Conservation (phyloP, 2,113 vertebrate species). For the Donacobius atricapilla region DNA sequence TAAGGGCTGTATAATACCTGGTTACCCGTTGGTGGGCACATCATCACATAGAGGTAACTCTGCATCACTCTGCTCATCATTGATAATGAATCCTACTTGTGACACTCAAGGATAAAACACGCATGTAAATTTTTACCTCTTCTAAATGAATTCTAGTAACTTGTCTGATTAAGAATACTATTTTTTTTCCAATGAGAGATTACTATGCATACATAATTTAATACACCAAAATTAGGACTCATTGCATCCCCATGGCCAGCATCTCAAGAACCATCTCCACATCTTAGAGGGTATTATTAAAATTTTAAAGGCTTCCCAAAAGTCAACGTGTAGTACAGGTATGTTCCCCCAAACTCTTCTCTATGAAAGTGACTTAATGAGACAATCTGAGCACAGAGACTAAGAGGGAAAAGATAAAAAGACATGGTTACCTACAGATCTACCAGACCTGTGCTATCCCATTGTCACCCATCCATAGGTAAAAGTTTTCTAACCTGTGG, state of each 20-base stretch:
- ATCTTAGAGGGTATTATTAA: background rate
- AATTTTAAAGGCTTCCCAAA: background rate
- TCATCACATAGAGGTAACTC: background rate
- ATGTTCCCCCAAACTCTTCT: background rate
- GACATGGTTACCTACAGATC: background rate
- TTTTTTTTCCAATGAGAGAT: background rate
- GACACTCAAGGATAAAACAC: background rate
- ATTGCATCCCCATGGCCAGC: background rate
- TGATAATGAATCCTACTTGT: background rate
- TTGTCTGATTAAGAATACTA: background rate
- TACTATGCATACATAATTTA: background rate
- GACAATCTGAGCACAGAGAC: background rate
- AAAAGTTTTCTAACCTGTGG: background rate
- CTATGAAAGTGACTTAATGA: background rate
- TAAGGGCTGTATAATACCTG: background rate
- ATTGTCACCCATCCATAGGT: background rate
- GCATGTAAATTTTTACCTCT: background rate
- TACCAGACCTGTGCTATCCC: background rate
- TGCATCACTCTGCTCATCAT: background rate
- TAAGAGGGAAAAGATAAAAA: background rate
- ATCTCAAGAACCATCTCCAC: background rate
- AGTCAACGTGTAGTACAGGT: background rate
- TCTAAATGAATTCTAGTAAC: background rate
- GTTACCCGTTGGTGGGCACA: background rate
- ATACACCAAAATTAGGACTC: background rate